These are phyloP conservation scores for Tachystola acroxantha DNA, from an alignment of 2,888 invertebrate genomes.

Conservation along the genomic window DNA sequence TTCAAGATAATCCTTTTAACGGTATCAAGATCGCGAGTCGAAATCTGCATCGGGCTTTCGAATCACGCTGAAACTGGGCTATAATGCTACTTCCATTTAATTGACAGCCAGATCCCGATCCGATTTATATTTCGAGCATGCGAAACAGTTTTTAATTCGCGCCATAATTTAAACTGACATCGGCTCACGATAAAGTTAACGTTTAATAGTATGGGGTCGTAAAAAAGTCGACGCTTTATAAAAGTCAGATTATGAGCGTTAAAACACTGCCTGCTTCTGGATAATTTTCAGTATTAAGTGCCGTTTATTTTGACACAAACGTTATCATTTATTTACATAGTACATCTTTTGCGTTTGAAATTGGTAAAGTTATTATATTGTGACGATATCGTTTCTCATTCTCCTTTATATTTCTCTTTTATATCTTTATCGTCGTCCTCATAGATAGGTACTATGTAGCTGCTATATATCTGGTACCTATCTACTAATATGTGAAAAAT, in stretches of 20 bases:
- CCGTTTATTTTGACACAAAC: not conserved
- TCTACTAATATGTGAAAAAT: no score
- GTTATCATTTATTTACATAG: not conserved
- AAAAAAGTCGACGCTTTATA: slow-evolving; percentile 7
- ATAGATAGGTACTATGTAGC: no score
- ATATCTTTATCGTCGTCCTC: no score
- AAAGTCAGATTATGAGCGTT: not conserved
- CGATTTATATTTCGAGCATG: slow-evolving; percentile 45
- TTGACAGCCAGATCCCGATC: slow-evolving; percentile 47
- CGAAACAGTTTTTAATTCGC: slow-evolving; percentile 31
- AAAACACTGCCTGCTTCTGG: not conserved
- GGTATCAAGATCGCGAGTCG: slow-evolving; percentile 51
- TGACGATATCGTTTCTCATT: not conserved
- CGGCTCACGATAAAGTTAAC: slow-evolving; percentile 2
- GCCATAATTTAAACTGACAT: slow-evolving; percentile 12
- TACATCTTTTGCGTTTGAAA: not conserved
- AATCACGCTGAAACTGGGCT: slow-evolving; percentile 30
- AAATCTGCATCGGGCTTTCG: slow-evolving; percentile 52
- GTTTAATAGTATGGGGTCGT: slow-evolving; percentile 4
- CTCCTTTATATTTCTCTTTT: not conserved
- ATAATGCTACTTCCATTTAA: slow-evolving; percentile 43
- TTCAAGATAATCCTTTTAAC: slow-evolving; percentile 61
- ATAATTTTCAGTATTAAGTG: not conserved
- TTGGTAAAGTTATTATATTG: not conserved
- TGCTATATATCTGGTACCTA: no score